Evolutionary conservation across 1,140 invertebrate genomes (phyloP).

Genomic region (Ladona fulva): DNA sequence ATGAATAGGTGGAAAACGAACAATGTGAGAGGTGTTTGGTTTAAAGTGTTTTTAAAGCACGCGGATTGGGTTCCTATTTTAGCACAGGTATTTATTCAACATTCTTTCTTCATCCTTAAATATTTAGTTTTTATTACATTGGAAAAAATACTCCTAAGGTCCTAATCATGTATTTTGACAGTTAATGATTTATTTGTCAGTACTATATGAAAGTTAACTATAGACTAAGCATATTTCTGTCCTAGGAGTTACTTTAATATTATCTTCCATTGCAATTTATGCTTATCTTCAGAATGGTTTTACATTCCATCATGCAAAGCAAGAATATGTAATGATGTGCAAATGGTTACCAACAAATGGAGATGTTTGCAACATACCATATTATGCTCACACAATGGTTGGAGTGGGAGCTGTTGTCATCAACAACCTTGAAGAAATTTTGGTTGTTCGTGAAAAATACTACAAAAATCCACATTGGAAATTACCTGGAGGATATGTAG

Average conservation of each 20-base stretch:
- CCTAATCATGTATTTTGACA: no score
- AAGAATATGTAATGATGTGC: slow-evolving; percentile 67
- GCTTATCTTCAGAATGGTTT: slow-evolving; percentile 58
- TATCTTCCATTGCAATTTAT: no score
- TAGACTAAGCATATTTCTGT: no score
- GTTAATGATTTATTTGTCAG: no score
- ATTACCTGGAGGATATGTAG: slow-evolving; percentile 82
- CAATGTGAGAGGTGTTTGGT: slow-evolving; percentile 70
- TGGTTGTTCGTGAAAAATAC: slow-evolving; percentile 71
- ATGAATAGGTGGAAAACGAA: slow-evolving; percentile 55
- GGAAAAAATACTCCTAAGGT: no score
- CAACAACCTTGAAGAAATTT: slow-evolving; percentile 60
- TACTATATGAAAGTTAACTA: no score
- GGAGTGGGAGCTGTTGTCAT: slow-evolving; percentile 82
- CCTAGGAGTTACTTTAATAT: no score
- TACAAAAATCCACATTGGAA: slow-evolving; percentile 63
- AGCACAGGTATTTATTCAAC: slow-evolving; percentile 44
- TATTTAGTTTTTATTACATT: no score
- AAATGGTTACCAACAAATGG: slow-evolving; percentile 60
- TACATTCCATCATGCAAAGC: slow-evolving; percentile 75
- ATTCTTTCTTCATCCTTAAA: background rate
- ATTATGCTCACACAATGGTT: slow-evolving; percentile 74
- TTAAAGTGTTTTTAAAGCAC: slow-evolving; percentile 59
- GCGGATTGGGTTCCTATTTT: slow-evolving; percentile 68
- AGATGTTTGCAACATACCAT: slow-evolving; percentile 59